A percentile compares a stretch with the other conserved stretches of the same genome.
Evolutionary conservation across 2,888 invertebrate species (phyloP).

Genomic region (Lasioglossum lativentre): DNA sequence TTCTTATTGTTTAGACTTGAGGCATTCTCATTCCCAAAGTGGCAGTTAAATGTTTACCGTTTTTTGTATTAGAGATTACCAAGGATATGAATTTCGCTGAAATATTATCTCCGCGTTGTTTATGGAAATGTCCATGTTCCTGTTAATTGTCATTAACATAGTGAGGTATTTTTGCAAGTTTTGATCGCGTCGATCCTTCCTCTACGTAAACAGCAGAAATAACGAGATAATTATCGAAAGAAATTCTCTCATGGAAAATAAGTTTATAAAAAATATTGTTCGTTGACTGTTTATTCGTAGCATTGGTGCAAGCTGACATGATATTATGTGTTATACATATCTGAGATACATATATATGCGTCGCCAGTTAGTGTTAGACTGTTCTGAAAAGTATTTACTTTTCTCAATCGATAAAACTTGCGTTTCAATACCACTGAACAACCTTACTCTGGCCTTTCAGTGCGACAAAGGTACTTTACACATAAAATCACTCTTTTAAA

Average conservation of each 20-base stretch:
- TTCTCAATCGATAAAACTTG: constrained; percentile 14
- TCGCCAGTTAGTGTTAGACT: constrained; percentile 4
- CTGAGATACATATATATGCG: constrained; percentile 33
- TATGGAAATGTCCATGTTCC: constrained; percentile 34
- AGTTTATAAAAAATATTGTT: constrained; percentile 48
- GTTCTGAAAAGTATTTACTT: background rate
- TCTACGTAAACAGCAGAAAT: background rate
- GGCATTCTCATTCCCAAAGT: background rate
- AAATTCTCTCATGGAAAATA: constrained; percentile 57
- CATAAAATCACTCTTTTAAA: background rate
- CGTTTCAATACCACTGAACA: background rate
- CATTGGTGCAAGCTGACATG: constrained; percentile 32
- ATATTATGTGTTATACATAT: constrained; percentile 55
- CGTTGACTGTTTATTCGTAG: constrained; percentile 49
- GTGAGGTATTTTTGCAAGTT: constrained; percentile 11
- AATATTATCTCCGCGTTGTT: background rate
- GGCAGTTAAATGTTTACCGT: background rate
- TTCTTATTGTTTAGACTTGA: background rate
- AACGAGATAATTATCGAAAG: constrained; percentile 19
- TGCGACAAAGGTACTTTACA: background rate
- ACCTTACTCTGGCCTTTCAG: background rate
- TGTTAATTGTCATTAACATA: constrained; percentile 29
- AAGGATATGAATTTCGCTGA: constrained; percentile 12
- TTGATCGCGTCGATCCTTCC: constrained; percentile 19
- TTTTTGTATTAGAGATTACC: background rate